Evolutionary conservation across 1,140 invertebrate species (phyloP), one percentile per base, ranked within the genome.

Genomic region (Stenopsyche tienmushanensis): DNA sequence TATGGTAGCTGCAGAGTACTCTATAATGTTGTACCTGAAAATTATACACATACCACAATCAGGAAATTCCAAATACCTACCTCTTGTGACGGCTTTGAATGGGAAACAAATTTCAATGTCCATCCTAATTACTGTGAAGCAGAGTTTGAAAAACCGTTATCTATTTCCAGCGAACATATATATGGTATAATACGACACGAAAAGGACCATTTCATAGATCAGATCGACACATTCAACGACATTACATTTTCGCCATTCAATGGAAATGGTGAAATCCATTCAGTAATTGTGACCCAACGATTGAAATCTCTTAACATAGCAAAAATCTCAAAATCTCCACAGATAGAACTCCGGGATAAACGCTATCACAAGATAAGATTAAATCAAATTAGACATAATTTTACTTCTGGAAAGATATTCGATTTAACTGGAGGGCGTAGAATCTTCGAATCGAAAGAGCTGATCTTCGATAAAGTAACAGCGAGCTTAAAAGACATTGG

Each of bases 281-380:
- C 74, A 18, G 60, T 82, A 65, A 71, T 70, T 69, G 72, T 52
- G 34, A 82, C 80, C 55, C 74, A 78, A 71, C 76, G 77, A 10
- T 71, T 81, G n/a, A n/a, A n/a, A n/a, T n/a, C n/a, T n/a, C n/a
- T n/a, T n/a, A n/a, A n/a, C n/a, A n/a, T n/a, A n/a, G n/a, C n/a
- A n/a, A n/a, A n/a, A n/a, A n/a, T n/a, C n/a, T n/a, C n/a, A n/a
- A n/a, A n/a, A n/a, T n/a, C n/a, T n/a, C n/a, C n/a, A n/a, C n/a
- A n/a, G n/a, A n/a, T n/a, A n/a, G n/a, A n/a, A n/a, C n/a, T n/a
- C n/a, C n/a, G n/a, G n/a, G n/a, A n/a, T n/a, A n/a, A n/a, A n/a
- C n/a, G n/a, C n/a, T n/a, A n/a, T n/a, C n/a, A n/a, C n/a, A n/a
- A n/a, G n/a, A n/a, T n/a, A n/a, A n/a, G n/a, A n/a, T n/a, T n/a